These are phyloP conservation scores for Chaenocephalus aceratus DNA, from an alignment of 2,113 vertebrate species.

Conservation along the genomic window DNA sequence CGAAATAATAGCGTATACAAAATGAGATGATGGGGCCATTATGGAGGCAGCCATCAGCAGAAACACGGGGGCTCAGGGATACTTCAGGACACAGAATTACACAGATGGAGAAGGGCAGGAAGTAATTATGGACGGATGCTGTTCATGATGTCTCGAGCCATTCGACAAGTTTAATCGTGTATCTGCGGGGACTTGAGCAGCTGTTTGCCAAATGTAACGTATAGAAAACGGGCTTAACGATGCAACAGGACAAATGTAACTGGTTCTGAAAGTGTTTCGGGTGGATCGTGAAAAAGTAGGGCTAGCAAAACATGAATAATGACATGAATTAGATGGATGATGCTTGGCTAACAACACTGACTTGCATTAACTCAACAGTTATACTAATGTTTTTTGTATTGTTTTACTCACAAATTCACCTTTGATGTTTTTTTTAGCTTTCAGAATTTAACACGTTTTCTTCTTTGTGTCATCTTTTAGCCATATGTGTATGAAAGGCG, in stretches of 20 bases:
- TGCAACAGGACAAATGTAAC: conserved; percentile 13
- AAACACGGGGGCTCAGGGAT: conserved; percentile 59
- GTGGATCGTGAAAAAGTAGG: background rate
- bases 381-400: conserved; percentile 35
- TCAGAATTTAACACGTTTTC: conserved; percentile 10
- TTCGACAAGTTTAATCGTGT: conserved; percentile 60
- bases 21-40: conserved; percentile 67
- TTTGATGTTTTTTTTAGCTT: conserved; percentile 37
- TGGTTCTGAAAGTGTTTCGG: conserved; percentile 23
- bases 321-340: background rate
- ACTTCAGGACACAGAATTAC: conserved; percentile 58
- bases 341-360: conserved; percentile 34
- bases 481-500: conserved; percentile 21
- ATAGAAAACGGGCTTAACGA: conserved; percentile 10
- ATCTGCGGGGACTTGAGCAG: conserved; percentile 34
- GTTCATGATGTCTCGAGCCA: conserved; percentile 40
- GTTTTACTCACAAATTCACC: conserved; percentile 28
- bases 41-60: conserved; percentile 58
- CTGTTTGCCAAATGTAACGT: conserved; percentile 35
- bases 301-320: background rate
- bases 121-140: conserved; percentile 65
- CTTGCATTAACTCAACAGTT: conserved; percentile 1
- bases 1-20: conserved; percentile 40
- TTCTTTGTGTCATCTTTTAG: conserved; percentile 21
- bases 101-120: conserved; percentile 52